Evolutionary conservation across 2,113 vertebrate species (phyloP), one percentile per base, ranked within the genome.

Genomic region (Rhinoderma darwinii): DNA sequence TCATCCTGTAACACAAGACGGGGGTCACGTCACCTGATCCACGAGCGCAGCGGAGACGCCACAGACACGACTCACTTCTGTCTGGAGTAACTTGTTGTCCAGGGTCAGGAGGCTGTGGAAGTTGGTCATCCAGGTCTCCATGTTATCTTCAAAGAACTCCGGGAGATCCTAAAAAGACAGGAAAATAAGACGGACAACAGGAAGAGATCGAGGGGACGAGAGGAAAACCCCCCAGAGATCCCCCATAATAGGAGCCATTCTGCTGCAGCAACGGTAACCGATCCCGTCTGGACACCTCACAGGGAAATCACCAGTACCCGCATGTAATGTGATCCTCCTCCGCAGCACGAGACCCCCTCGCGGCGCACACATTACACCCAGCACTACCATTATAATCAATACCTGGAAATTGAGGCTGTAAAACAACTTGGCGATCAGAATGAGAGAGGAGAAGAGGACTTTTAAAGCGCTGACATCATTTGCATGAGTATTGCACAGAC

Each of bases 351-450:
- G n/a, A n/a, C n/a, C n/a, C n/a, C n/a, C n/a, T n/a, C n/a, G n/a
- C n/a, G n/a, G n/a, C n/a, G n/a, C n/a, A n/a, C n/a, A n/a, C n/a
- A n/a, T n/a, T n/a, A n/a, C n/a, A n/a, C n/a, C n/a, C n/a, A n/a
- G n/a, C n/a, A n/a, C n/a, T n/a, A n/a, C n/a, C n/a, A n/a, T n/a
- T n/a, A n/a, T n/a, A n/a, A n/a, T n/a, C n/a, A n/a, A 66, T 90
- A 99, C 98, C 95, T 99, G 98, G 88, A 99, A 99, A 92, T 99
- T 99, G 90, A 99, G 96, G 93, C 98, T 99, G 92, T 99, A 99
- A 93, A 99, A 99, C 59, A 99, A 94, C 90, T 99, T 99, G 22
- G 97, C 96, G 91, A 99, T 99, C 83, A 99, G 91, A 20, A 97
- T 97, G 81, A 99, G 95, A 3, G 98, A 99, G 63, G 98, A 99